Evolutionary conservation across 1,140 invertebrate genomes (phyloP).

Genomic region (Aphis craccivora): DNA sequence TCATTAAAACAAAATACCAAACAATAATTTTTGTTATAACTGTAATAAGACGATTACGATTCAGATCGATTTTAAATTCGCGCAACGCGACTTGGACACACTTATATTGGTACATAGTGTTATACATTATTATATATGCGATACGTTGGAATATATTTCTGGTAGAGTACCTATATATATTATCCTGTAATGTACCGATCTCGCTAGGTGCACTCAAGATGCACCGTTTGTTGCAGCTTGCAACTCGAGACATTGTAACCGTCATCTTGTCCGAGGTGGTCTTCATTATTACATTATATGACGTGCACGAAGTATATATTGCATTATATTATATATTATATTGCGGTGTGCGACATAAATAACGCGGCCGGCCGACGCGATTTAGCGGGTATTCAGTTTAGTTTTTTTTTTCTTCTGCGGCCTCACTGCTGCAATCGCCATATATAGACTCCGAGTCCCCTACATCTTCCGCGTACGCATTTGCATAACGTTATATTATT

Average conservation of each 20-base stretch:
- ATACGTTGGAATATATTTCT: not conserved
- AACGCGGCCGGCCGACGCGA: not conserved
- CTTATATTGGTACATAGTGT: too few species aligned
- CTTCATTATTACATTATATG: not conserved
- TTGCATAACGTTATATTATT: slow-evolving; percentile 12
- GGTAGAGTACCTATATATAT: too few species aligned
- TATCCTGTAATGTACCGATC: not conserved
- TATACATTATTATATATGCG: too few species aligned
- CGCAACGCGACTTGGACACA: too few species aligned
- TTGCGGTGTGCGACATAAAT: not conserved
- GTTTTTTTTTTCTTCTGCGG: not conserved
- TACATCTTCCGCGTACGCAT: not conserved
- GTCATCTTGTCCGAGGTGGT: not conserved
- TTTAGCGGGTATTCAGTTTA: not conserved
- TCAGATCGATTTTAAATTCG: too few species aligned
- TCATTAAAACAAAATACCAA: too few species aligned
- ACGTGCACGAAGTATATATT: not conserved
- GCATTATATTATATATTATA: not conserved
- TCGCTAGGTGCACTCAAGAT: not conserved
- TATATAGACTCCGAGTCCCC: not conserved
- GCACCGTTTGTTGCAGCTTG: not conserved
- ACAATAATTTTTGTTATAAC: too few species aligned
- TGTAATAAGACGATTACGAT: too few species aligned
- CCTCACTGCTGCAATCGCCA: not conserved
- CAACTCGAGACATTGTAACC: not conserved